Base-by-base conservation (phyloP, 2,113 vertebrate genomes). In the Peromyscus maniculatus region DNA sequence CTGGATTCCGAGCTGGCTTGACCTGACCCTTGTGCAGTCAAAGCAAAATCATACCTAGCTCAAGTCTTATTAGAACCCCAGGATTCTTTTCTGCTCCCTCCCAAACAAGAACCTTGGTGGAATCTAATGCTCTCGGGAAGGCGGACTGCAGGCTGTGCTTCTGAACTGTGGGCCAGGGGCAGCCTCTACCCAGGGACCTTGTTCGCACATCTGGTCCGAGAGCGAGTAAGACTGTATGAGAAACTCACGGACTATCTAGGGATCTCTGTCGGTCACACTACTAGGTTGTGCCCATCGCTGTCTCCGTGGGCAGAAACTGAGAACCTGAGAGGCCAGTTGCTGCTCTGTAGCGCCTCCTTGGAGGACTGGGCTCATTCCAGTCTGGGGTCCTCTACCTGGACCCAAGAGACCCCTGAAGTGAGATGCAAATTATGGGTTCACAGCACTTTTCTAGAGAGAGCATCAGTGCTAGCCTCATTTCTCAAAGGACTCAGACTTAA, bases 121-220 rank as follows among this genome's bases (percentile, higher is more conserved):
- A 31, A 88, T 0, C 3, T 10, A 26, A 43, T 33, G 0, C 52
- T 86, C 39, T 43, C 16, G 9, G 13, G 67, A 36, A 67, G 62
- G 64, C n/a, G 15, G 7, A 0, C 8, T 3, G 3, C 74, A 1
- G 62, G 7, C 28, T 0, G 36, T 1, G 0, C 36, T 8, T 49
- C 28, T 4, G 16, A 8, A 75, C 24, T 0, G 57, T 17, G n/a
- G n/a, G 46, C 1, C 15, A 0, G 5, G 52, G 11, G 33, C 31
- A 12, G 15, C 46, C 0, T 24, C 36, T 39, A 39, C 55, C 1
- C 19, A 5, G 77, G 4, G 5, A 19, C 22, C 21, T 71, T 1
- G 0, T 46, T 77, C n/a, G 3, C 86, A n/a, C 12, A 59, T 19
- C 4, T 12, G 1, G 39, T 7, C 57, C 57, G 74, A 12, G 74